Base-by-base conservation (phyloP, 2,888 invertebrate species). In the Sesia bembeciformis region DNA sequence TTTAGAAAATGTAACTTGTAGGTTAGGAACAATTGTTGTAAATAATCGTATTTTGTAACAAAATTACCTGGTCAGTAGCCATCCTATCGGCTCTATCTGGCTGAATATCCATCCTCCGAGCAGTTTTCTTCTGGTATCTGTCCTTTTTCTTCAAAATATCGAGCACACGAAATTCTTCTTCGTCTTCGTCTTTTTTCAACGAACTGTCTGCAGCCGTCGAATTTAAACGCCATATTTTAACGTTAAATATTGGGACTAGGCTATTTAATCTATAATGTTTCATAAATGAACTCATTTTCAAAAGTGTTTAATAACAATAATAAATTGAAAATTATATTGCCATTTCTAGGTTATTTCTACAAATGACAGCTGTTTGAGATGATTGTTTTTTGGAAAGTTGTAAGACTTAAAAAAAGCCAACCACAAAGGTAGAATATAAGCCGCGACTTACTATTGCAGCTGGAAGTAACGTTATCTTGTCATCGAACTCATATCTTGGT, bases 111-210 rank as follows among this genome's bases (percentile, higher is more conserved):
- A 72, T 49, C 51, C 74, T 76, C 3, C 76, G 74, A 4, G 62
- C 49, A 0, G 68, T 62, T 66, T 63, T 79, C 8, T 65, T 70
- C 54, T 83, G 80, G 3, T 61, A 56, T 56, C 71, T 66, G 1
- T 78, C 73, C 53, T 70, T 78, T 57, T 83, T 86, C 63, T 87
- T 85, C 60, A 81, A 71, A 60, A 91, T 84, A 75, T 91, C 90
- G 1, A 91, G 72, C 3, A 91, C 90, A 51, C 91, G 68, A 62
- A 91, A 91, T 53, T 91, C 90, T 56, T 90, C 90, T 55, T 90
- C 90, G 39, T 57, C 60, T 0, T 79, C 81, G 0, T 79, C 69
- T 1, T 74, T 74, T 63, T 75, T 80, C 40, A 66, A 59, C n/a
- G 70, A 65, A 42, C 63, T 69, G 54, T 83, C 82, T 0, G 78